A percentile compares a stretch with the other conserved stretches of the same genome.
Conservation (phyloP, 2,113 vertebrate genomes). For the Sinosuthora webbiana region DNA sequence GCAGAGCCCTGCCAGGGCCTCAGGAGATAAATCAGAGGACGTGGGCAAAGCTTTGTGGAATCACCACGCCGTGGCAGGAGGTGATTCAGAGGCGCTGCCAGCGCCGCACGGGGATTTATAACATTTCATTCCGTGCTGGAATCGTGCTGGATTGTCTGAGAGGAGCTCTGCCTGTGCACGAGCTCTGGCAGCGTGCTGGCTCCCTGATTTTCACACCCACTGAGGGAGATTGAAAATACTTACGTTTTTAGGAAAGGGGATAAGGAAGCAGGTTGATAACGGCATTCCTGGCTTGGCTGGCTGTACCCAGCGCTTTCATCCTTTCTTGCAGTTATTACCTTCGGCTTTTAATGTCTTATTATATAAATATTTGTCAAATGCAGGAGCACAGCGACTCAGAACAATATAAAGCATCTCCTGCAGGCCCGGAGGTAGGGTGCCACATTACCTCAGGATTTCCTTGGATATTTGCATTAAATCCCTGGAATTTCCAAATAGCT, state of each 20-base stretch:
- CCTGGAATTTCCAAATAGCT: background rate
- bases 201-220: background rate
- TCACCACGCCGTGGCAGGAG: background rate
- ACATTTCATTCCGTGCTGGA: background rate
- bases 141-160: background rate
- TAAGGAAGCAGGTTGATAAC: background rate
- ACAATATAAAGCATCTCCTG: background rate
- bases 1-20: background rate
- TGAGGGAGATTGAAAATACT: background rate
- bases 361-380: background rate
- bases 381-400: background rate
- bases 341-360: background rate
- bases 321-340: background rate
- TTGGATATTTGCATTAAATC: background rate
- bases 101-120: background rate
- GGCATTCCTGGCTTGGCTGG: background rate
- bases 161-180: background rate
- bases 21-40: background rate
- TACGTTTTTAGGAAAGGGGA: background rate
- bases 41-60: background rate
- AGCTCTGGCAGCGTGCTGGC: background rate
- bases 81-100: background rate
- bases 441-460: background rate
- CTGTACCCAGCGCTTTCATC: background rate
- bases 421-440: background rate